Base-by-base conservation (phyloP, 2,888 invertebrate species). In the Chromoteleia sp. region DNA sequence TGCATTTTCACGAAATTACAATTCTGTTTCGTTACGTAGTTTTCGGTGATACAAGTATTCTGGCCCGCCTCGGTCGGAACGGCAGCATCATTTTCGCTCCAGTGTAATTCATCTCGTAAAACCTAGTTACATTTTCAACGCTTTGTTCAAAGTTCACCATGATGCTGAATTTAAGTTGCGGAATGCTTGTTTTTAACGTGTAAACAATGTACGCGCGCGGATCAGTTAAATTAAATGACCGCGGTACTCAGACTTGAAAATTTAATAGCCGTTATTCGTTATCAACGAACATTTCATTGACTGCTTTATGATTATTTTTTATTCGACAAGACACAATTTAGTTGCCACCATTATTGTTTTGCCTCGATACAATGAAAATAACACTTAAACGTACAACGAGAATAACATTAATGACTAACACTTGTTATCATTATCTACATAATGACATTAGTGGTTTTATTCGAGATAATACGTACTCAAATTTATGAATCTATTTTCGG, bases 1-100 rank as follows among this genome's bases (percentile, higher is more conserved):
- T 86, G 84, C 86, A 86, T 84, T 84, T 83, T 75, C 84, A 71
- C 82, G 82, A 83, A 86, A 86, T 85, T 86, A 84, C 85, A 83
- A 84, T 83, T 84, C 84, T 81, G 82, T 84, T 84, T 83, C 83
- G 82, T 86, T 84, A 80, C 81, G 80, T 83, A 82, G 83, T 85
- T 84, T 84, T 83, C 83, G 76, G 80, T 29, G 76, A 61, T 75
- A 79, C 75, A 63, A 68, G 82, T 65, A 82, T 67, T 52, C 74
- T 29, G 41, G 41, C 52, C 61, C 65, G 68, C 79, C 74, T 80
- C 81, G 78, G 81, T 79, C 74, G 81, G 50, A 68, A 74, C 68
- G 65, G 79, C 41, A 76, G 83, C 83, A 54, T 81, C 73, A 83
- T 83, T 84, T 83, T 82, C 82, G 63, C 82, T 45, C 59, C 63